Evolutionary conservation across 2,888 invertebrate species (phyloP).

Genomic region (Rambutsinella grinnellia): DNA sequence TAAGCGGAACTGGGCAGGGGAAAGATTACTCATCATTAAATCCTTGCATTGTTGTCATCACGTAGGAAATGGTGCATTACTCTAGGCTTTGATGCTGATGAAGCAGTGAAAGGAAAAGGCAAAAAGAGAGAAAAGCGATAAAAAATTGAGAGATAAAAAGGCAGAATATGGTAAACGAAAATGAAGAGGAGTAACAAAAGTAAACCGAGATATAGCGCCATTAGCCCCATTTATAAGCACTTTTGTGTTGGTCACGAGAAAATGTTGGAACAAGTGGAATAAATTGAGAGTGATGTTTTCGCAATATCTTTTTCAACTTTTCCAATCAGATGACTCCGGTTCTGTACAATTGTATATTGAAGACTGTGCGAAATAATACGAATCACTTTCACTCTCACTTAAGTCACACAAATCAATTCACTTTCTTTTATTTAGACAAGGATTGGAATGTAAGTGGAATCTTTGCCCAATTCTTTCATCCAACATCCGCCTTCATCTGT

Average conservation of each 20-base stretch:
- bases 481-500: too few species aligned
- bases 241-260: not conserved
- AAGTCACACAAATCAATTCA: not conserved
- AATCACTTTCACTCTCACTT: not conserved
- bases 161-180: too few species aligned
- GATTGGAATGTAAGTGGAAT: too few species aligned
- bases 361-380: not conserved
- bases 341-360: too few species aligned
- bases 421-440: too few species aligned
- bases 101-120: too few species aligned
- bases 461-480: too few species aligned
- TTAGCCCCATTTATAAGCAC: constrained; percentile 66
- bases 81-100: not conserved
- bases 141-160: too few species aligned
- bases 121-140: not conserved
- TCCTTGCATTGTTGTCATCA: not conserved
- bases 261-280: not conserved
- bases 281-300: not conserved
- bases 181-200: constrained; percentile 72
- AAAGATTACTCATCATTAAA: not conserved
- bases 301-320: too few species aligned
- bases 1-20: not conserved
- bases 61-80: not conserved
- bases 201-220: constrained; percentile 72
- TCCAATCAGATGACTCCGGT: too few species aligned